These are phyloP conservation scores for Argyresthia albistria DNA, from an alignment of 2,888 invertebrate genomes.

Conservation along the genomic window DNA sequence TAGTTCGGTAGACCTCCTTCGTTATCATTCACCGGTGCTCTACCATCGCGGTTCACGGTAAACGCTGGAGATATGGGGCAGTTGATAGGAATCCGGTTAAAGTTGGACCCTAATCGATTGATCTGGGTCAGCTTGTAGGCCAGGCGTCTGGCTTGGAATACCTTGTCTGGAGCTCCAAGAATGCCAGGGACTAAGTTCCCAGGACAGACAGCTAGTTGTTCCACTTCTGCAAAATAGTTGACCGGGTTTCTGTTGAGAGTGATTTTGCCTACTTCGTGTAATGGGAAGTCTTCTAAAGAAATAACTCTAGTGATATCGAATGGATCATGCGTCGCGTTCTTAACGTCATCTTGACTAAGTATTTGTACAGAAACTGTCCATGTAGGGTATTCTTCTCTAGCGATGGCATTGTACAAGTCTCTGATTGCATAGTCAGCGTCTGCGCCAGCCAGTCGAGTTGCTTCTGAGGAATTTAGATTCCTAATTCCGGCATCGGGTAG, in stretches of 20 bases:
- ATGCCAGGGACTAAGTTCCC: neutral
- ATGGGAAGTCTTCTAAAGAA: constrained; percentile 50
- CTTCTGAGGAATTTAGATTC: neutral
- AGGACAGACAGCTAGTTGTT: neutral
- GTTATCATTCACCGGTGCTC: constrained; percentile 76
- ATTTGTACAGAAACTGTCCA: neutral
- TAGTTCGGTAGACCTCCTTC: constrained; percentile 89
- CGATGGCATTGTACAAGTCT: neutral
- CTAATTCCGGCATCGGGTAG: neutral
- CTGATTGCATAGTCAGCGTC: neutral
- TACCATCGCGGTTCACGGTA: constrained; percentile 88
- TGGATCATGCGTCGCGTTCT: neutral
- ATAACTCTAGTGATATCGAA: neutral
- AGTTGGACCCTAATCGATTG: constrained; percentile 31
- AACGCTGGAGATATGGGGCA: constrained; percentile 26
- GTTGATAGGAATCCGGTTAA: neutral
- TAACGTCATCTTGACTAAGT: neutral
- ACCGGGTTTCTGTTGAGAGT: constrained; percentile 55
- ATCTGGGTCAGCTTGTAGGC: constrained; percentile 66
- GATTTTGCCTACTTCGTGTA: constrained; percentile 60
- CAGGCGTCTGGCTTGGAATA: constrained; percentile 50
- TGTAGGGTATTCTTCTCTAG: neutral
- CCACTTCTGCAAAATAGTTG: constrained; percentile 18
- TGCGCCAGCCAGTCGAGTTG: neutral
- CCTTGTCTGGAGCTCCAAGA: constrained; percentile 43